These are phyloP conservation scores for Teleogryllus oceanicus DNA, from an alignment of 2,888 invertebrate genomes.

Conservation along the genomic window DNA sequence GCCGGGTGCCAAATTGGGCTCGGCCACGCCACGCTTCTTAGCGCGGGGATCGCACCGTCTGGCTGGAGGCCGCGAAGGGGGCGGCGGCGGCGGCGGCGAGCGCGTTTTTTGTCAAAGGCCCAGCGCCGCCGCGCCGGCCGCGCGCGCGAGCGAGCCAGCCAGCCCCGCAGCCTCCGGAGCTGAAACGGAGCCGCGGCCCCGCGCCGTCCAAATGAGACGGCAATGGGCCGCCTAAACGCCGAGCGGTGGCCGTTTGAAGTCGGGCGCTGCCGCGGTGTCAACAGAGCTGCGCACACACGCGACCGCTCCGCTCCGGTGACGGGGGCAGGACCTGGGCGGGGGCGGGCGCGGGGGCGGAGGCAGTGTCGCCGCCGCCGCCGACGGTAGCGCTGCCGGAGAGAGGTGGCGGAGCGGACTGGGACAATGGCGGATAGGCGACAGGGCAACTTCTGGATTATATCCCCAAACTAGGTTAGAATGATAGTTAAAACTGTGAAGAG, in stretches of 20 bases:
- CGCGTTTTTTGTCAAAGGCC: no score
- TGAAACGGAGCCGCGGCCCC: background rate
- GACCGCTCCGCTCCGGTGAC: background rate
- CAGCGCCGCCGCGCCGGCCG: no score
- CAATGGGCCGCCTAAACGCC: background rate
- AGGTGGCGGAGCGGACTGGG: no score
- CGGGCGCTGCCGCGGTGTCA: background rate
- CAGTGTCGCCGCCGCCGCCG: no score
- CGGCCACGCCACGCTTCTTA: background rate
- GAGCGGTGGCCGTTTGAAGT: background rate
- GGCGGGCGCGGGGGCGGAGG: no score
- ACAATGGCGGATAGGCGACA: no score
- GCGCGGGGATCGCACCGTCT: no score
- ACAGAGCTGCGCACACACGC: constrained; percentile 7
- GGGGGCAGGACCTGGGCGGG: no score
- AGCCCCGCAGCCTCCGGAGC: background rate
- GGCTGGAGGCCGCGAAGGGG: background rate
- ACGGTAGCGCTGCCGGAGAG: no score
- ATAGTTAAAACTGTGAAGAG: no score
- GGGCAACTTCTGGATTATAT: no score
- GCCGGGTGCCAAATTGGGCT: background rate
- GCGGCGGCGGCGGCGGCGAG: background rate
- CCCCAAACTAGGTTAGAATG: no score
- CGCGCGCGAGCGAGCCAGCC: background rate
- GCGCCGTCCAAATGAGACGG: background rate